These are phyloP conservation scores for Brenthis ino DNA, from an alignment of 2,888 invertebrate genomes.

Conservation along the genomic window DNA sequence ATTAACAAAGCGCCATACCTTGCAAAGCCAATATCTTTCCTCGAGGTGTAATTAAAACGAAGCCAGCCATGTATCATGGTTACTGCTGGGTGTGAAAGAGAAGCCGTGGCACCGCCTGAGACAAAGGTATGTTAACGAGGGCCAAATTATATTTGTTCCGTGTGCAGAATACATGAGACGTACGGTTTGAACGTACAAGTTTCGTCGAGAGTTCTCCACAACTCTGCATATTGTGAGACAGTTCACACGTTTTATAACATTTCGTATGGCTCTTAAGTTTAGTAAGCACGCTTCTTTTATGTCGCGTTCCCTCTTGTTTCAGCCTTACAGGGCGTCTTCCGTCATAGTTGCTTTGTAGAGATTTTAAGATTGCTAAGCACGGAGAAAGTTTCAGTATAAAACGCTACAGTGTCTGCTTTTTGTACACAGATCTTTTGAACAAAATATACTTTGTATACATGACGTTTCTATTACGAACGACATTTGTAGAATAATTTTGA, in stretches of 20 bases:
- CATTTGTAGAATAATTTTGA: not conserved
- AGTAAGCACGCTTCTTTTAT: conserved; percentile 36
- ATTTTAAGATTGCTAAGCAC: conserved; percentile 25
- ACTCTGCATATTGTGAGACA: conserved; percentile 28
- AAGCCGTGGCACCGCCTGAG: conserved; percentile 37
- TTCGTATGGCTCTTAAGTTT: conserved; percentile 34
- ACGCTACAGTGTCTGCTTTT: conserved; percentile 13
- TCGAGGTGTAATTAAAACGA: conserved; percentile 67
- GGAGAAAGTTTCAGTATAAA: conserved; percentile 23
- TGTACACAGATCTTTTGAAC: conserved; percentile 2
- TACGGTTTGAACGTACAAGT: conserved; percentile 46
- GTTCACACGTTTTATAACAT: conserved; percentile 38
- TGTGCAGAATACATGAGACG: conserved; percentile 55
- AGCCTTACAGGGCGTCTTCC: conserved; percentile 29
- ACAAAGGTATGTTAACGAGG: conserved; percentile 56
- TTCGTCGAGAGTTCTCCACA: conserved; percentile 31
- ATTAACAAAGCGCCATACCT: conserved; percentile 36
- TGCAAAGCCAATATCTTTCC: conserved; percentile 57
- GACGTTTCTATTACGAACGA: not conserved
- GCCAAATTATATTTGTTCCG: conserved; percentile 65
- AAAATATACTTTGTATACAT: conserved; percentile 11
- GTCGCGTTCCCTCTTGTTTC: conserved; percentile 34
- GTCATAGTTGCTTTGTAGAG: conserved; percentile 29
- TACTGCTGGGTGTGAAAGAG: conserved; percentile 47
- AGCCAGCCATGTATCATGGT: conserved; percentile 54